Evolutionary conservation across 2,888 invertebrate genomes (phyloP).

Genomic region (Matsumyia berberina): DNA sequence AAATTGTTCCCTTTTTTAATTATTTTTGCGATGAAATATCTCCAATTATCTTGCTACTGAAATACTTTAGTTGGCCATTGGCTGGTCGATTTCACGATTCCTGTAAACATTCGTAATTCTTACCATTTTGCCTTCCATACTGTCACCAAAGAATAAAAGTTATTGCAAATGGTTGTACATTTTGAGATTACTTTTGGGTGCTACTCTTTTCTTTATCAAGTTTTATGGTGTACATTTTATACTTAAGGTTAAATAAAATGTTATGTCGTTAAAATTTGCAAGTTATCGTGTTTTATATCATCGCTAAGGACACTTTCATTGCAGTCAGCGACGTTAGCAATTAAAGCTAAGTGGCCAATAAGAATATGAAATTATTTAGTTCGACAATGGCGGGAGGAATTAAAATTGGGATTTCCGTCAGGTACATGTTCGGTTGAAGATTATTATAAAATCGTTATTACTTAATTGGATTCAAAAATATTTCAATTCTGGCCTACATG

Average conservation of each 20-base stretch:
- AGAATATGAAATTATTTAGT: background rate
- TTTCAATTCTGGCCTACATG: too few relatives aligned
- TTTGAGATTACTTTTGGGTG: too few relatives aligned
- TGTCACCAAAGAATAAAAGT: background rate
- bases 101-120: conserved; percentile 3
- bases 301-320: background rate
- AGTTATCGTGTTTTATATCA: background rate
- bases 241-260: background rate
- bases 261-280: background rate
- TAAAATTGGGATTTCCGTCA: too few relatives aligned
- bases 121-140: background rate
- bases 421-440: too few relatives aligned
- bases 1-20: background rate
- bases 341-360: background rate
- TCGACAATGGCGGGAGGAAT: too few relatives aligned
- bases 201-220: background rate
- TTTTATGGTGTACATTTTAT: background rate
- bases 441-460: too few relatives aligned
- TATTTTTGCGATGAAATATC: background rate
- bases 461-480: too few relatives aligned
- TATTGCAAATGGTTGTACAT: background rate
- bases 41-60: background rate
- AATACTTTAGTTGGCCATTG: background rate
- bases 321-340: background rate
- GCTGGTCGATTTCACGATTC: conserved; percentile 10